Percentiles rank a stretch among this genome's conserved stretches.
phyloP scores from a whole-genome alignment of 1,140 invertebrate genomes.

The Matsumurasca onukii region DNA sequence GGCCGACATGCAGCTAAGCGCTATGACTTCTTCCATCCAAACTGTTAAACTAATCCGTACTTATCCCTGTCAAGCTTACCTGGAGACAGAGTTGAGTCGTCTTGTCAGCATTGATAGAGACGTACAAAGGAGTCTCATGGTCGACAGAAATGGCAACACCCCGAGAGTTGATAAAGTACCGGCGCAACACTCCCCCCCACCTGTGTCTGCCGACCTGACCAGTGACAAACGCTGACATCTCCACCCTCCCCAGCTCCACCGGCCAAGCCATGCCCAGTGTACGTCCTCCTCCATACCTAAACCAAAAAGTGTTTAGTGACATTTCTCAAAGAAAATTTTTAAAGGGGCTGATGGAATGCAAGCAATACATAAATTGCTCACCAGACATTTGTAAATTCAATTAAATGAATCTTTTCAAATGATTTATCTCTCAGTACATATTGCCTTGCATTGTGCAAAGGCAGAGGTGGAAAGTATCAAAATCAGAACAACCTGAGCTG shows the following conservation, averaged over 20 bases:
- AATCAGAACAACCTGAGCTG: too few species aligned
- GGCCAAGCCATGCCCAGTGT: conserved; percentile 76
- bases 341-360: too few species aligned
- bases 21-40: too few species aligned
- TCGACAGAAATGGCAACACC: conserved; percentile 78
- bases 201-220: conserved; percentile 70
- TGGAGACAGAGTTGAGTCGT: conserved; percentile 51
- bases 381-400: neutral
- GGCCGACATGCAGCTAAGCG: too few species aligned
- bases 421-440: too few species aligned
- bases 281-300: conserved; percentile 81
- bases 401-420: too few species aligned
- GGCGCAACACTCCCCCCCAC: conserved; percentile 77
- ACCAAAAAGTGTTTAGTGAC: too few species aligned
- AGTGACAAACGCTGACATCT: conserved; percentile 77
- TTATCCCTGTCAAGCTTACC: too few species aligned
- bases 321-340: too few species aligned
- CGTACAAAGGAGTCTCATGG: conserved; percentile 72
- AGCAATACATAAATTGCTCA: neutral
- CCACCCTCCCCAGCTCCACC: conserved; percentile 67
- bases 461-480: too few species aligned
- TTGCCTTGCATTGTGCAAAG: too few species aligned
- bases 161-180: conserved; percentile 83
- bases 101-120: conserved; percentile 63
- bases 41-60: too few species aligned